These are phyloP conservation scores for Calephelis nemesis DNA, from an alignment of 1,140 invertebrate species.

Conservation along the genomic window DNA sequence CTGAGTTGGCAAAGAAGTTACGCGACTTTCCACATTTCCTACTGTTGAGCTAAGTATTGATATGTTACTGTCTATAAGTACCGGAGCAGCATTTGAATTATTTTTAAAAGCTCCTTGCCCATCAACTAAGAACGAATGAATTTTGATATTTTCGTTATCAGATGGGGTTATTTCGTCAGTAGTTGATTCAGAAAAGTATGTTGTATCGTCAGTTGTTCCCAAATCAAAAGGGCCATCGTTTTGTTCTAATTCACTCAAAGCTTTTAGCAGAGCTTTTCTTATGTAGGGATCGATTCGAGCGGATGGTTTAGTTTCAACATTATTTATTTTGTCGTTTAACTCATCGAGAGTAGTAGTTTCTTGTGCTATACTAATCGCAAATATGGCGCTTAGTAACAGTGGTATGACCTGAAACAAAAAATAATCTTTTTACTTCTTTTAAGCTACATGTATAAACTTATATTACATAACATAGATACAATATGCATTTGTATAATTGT, in stretches of 20 bases:
- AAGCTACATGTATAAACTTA: too few relatives aligned
- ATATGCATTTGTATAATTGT: too few relatives aligned
- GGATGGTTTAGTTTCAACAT: constrained; percentile 51
- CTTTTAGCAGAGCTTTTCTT: constrained; percentile 9
- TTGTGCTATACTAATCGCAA: constrained; percentile 46
- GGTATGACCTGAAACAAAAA: constrained; percentile 53
- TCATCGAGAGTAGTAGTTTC: constrained; percentile 60
- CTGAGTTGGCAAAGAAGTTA: constrained; percentile 57
- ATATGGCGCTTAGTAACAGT: constrained; percentile 40
- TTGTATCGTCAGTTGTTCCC: constrained; percentile 39
- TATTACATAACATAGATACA: too few relatives aligned
- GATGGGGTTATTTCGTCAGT: constrained; percentile 34
- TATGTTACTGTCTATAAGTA: constrained; percentile 60
- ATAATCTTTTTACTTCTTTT: neutral
- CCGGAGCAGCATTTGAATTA: constrained; percentile 48
- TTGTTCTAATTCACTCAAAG: constrained; percentile 4
- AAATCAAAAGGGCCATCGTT: neutral
- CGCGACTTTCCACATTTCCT: constrained; percentile 70
- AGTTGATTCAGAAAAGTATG: constrained; percentile 29
- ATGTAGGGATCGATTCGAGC: constrained; percentile 21
- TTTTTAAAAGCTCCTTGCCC: constrained; percentile 69
- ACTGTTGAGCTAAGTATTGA: constrained; percentile 66
- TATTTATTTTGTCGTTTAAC: constrained; percentile 62
- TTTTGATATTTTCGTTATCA: constrained; percentile 53
- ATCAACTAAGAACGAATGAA: constrained; percentile 46